Percentiles rank a stretch among this genome's conserved stretches.
phyloP scores from a whole-genome alignment of 2,113 vertebrate species.

The Sula dactylatra region DNA sequence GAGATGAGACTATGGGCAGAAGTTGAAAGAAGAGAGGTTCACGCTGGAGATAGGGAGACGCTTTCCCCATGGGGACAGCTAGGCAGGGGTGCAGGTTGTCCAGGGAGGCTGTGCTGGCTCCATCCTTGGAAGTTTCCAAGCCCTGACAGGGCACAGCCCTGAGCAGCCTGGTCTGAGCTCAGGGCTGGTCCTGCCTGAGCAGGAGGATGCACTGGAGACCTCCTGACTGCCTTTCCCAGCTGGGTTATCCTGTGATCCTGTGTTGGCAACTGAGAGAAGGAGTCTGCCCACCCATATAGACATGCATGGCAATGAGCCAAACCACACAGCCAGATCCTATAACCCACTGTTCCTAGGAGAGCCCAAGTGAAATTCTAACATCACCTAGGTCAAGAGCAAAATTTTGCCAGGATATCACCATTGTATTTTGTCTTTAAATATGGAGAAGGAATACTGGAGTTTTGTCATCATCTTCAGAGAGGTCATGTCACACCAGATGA shows the following conservation, averaged over 20 bases:
- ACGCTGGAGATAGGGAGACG: neutral
- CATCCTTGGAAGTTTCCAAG: neutral
- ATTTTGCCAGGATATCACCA: neutral
- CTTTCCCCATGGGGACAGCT: neutral
- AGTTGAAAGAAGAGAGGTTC: neutral
- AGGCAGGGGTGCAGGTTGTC: neutral
- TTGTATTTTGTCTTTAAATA: neutral
- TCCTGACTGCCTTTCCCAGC: neutral
- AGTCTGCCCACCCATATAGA: neutral
- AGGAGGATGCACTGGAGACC: neutral
- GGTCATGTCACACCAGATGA: neutral
- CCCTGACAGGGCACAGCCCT: neutral
- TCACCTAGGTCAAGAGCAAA: neutral
- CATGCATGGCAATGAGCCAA: neutral
- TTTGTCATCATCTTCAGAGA: neutral
- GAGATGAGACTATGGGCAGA: neutral
- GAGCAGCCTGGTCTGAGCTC: neutral
- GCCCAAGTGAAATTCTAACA: neutral
- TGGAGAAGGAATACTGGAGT: neutral
- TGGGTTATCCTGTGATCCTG: neutral
- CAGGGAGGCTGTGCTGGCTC: neutral
- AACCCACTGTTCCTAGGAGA: neutral
- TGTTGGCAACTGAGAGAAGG: neutral
- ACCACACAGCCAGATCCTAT: neutral
- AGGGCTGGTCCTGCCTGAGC: neutral